Evolutionary conservation across 2,797 vertebrate species (phyloP).

Genomic region (Periophthalmus magnuspinnatus): DNA sequence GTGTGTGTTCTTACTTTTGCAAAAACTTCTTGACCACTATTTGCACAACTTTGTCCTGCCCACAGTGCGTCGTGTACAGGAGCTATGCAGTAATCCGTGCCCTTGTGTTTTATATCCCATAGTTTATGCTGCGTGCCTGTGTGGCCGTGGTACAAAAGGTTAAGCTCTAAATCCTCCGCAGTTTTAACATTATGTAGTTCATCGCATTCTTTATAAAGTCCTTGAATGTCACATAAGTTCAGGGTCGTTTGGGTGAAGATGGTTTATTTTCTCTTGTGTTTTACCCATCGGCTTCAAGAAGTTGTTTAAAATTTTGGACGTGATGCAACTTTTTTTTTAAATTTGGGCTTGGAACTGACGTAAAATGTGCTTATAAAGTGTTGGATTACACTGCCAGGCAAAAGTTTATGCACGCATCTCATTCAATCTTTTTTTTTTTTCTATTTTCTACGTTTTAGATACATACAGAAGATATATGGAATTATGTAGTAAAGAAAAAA

Average conservation of each 20-base stretch:
- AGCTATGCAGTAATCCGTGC: not conserved
- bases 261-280: not conserved
- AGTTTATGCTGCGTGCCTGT: not conserved
- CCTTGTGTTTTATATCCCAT: not conserved
- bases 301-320: too few species aligned
- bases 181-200: not conserved
- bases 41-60: not conserved
- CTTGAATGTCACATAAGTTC: constrained; percentile 6
- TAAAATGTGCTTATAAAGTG: too few species aligned
- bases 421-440: too few species aligned
- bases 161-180: not conserved
- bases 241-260: not conserved
- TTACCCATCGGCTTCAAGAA: too few species aligned
- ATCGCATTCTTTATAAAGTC: not conserved
- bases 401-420: too few species aligned
- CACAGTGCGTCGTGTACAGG: not conserved
- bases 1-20: not conserved
- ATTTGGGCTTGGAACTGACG: too few species aligned
- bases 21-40: not conserved
- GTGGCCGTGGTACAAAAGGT: not conserved
- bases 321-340: too few species aligned
- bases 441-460: too few species aligned
- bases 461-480: too few species aligned
- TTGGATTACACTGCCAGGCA: too few species aligned
- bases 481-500: too few species aligned